Evolutionary conservation across 2,797 vertebrate species (phyloP).

Genomic region (Allobates femoralis): DNA sequence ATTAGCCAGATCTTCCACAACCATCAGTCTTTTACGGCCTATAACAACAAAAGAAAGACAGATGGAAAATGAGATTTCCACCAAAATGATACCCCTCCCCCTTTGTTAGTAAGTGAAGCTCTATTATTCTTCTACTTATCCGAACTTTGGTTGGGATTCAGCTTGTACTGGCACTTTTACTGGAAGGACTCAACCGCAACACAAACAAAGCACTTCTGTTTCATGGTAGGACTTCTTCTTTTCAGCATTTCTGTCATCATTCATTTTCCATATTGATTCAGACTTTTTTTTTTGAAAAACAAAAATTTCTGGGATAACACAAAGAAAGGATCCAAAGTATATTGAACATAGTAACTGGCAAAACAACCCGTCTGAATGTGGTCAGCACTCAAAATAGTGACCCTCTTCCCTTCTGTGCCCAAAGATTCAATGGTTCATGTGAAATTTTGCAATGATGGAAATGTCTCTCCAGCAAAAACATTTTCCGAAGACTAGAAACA

Average conservation of each 20-base stretch:
- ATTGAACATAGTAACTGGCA: background rate
- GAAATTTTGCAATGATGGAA: background rate
- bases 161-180: constrained; percentile 23
- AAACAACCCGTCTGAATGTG: background rate
- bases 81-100: background rate
- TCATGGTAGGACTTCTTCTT: constrained; percentile 21
- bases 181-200: constrained; percentile 28
- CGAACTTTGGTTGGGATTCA: constrained; percentile 4
- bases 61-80: background rate
- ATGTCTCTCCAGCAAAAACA: constrained; percentile 13
- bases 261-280: constrained; percentile 7
- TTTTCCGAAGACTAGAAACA: background rate
- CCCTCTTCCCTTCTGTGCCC: background rate
- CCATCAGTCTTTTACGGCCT: background rate
- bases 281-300: background rate
- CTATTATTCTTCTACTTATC: background rate
- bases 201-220: constrained; percentile 23
- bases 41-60: background rate
- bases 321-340: background rate
- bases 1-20: background rate
- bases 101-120: background rate
- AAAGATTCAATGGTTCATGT: background rate
- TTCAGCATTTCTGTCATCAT: constrained; percentile 23
- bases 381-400: constrained; percentile 4
- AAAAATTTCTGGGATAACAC: background rate